phyloP scores from a whole-genome alignment of 2,113 vertebrate species.

The Ondatra zibethicus region DNA sequence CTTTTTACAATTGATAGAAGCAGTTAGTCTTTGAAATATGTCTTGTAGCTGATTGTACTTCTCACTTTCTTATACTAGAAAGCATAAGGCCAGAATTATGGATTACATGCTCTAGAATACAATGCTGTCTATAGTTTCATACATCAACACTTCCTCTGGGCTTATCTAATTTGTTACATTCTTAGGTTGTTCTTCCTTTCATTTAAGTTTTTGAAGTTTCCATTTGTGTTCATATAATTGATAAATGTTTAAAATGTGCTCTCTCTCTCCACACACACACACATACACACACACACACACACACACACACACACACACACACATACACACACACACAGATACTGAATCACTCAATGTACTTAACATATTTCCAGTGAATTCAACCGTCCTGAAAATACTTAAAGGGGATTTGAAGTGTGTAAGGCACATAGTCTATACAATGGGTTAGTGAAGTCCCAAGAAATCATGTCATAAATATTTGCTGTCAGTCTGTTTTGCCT shows the following conservation, averaged over 20 bases:
- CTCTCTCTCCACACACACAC: too few relatives aligned
- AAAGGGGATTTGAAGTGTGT: constrained; percentile 5
- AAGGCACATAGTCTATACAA: constrained; percentile 26
- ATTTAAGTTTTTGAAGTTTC: constrained; percentile 33
- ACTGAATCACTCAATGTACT: background rate
- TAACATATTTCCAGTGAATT: constrained; percentile 52
- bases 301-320: too few relatives aligned
- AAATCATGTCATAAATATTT: constrained; percentile 19
- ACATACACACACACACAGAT: too few relatives aligned
- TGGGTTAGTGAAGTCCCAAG: background rate
- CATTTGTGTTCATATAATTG: constrained; percentile 36
- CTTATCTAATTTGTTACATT: constrained; percentile 24
- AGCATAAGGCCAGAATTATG: background rate
- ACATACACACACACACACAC: too few relatives aligned
- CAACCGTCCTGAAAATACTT: background rate
- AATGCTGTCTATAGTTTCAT: background rate
- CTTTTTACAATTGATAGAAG: background rate
- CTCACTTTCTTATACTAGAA: constrained; percentile 25
- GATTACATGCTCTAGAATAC: background rate
- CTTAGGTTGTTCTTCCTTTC: constrained; percentile 37
- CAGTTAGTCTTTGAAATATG: background rate
- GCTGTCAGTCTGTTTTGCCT: constrained; percentile 18
- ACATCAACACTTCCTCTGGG: background rate
- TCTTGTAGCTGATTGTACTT: constrained; percentile 13
- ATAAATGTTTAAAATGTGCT: background rate